Evolutionary conservation across 2,113 vertebrate genomes (phyloP).

Genomic region (Cyphomyrus plagiostoma): DNA sequence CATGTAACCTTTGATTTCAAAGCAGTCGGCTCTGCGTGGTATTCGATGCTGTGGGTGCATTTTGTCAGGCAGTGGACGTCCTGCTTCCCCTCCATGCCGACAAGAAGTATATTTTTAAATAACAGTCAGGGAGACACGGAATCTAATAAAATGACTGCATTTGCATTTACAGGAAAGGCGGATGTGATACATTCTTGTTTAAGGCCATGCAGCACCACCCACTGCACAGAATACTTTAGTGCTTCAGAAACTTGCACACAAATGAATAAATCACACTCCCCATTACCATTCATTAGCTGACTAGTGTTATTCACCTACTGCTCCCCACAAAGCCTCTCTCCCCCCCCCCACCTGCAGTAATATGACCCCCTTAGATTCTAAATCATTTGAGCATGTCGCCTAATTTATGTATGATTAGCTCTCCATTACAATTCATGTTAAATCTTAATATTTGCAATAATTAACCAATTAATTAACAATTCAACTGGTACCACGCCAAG

Average conservation of each 20-base stretch:
- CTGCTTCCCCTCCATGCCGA: background rate
- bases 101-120: background rate
- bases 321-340: background rate
- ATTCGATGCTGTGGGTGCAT: background rate
- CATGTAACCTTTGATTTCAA: constrained; percentile 16
- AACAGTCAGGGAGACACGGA: background rate
- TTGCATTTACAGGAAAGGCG: constrained; percentile 1
- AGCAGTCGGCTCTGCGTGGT: background rate
- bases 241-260: background rate
- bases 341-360: background rate
- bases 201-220: background rate
- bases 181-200: background rate
- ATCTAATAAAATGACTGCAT: background rate
- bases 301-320: background rate
- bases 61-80: background rate
- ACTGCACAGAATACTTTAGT: background rate
- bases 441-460: background rate
- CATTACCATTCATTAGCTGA: constrained; percentile 1
- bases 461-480: background rate
- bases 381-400: background rate
- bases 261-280: background rate
- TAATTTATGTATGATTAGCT: background rate
- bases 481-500: background rate
- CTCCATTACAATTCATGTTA: background rate
- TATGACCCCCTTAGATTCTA: background rate